Conservation (phyloP, 2,888 invertebrate genomes). For the Lithophane ornitopus region DNA sequence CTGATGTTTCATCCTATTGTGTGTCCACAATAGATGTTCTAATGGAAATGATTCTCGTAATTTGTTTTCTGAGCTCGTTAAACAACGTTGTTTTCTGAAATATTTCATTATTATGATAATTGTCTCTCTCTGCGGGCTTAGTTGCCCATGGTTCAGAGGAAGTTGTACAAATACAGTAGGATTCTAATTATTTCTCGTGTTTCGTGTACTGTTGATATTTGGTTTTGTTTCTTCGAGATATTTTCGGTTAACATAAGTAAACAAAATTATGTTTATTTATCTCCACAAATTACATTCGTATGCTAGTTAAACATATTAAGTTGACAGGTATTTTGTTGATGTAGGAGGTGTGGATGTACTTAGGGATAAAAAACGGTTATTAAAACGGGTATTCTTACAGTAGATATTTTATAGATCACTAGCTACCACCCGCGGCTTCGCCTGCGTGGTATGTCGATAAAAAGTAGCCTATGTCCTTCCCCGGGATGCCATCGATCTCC, state of each 20-base stretch:
- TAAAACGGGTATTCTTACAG: neutral
- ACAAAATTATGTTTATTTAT: too few species aligned
- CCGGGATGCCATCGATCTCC: too few species aligned
- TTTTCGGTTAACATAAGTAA: too few species aligned
- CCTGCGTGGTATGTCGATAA: too few species aligned
- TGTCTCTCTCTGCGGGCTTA: neutral
- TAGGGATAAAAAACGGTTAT: neutral
- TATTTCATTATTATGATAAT: constrained; percentile 52
- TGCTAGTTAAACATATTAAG: too few species aligned
- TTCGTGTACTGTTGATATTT: neutral
- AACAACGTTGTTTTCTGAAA: constrained; percentile 40
- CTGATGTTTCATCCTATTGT: constrained; percentile 56
- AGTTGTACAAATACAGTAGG: neutral
- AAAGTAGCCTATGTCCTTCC: too few species aligned
- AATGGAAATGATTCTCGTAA: constrained; percentile 49
- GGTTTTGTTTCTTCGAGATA: constrained; percentile 2
- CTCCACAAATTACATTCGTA: too few species aligned
- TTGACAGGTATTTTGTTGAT: too few species aligned
- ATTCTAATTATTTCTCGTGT: constrained; percentile 13
- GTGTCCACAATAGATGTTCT: constrained; percentile 53
- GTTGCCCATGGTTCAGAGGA: constrained; percentile 16
- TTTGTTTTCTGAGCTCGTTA: constrained; percentile 45
- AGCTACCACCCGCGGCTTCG: too few species aligned
- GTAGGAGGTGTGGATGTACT: neutral
- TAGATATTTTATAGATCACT: neutral